Percentiles rank a stretch among this genome's conserved stretches.
Conservation (phyloP, 2,797 vertebrate species). For the Falco biarmicus region DNA sequence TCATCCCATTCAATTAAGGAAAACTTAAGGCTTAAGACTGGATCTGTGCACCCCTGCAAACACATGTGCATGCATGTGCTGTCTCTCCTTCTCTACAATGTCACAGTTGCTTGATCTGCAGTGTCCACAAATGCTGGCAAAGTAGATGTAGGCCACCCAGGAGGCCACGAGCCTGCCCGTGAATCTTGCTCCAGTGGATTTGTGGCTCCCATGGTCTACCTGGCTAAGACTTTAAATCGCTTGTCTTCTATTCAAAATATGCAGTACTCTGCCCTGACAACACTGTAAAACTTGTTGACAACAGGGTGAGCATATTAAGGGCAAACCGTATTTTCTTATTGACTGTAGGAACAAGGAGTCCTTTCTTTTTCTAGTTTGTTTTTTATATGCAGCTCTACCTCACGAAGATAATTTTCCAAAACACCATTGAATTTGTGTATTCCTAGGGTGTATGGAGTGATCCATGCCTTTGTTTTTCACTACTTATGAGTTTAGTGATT, state of each 20-base stretch:
- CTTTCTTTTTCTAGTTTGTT: not conserved
- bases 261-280: not conserved
- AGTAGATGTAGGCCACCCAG: not conserved
- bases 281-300: not conserved
- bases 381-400: not conserved
- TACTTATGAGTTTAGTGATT: not conserved
- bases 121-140: not conserved
- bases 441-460: not conserved
- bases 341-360: rapidly evolving
- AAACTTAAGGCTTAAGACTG: not conserved
- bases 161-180: not conserved
- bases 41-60: not conserved
- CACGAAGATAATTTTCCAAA: not conserved
- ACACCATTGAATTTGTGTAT: not conserved
- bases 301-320: not conserved
- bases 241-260: not conserved
- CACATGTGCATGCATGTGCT: rapidly evolving
- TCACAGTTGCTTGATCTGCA: not conserved
- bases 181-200: not conserved
- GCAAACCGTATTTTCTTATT: not conserved
- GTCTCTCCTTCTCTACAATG: not conserved
- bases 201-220: not conserved
- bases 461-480: not conserved
- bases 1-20: not conserved
- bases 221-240: not conserved